Evolutionary conservation across 2,797 vertebrate genomes (phyloP), one percentile per base, ranked within the genome.

Genomic region (Rachycentron canadum): DNA sequence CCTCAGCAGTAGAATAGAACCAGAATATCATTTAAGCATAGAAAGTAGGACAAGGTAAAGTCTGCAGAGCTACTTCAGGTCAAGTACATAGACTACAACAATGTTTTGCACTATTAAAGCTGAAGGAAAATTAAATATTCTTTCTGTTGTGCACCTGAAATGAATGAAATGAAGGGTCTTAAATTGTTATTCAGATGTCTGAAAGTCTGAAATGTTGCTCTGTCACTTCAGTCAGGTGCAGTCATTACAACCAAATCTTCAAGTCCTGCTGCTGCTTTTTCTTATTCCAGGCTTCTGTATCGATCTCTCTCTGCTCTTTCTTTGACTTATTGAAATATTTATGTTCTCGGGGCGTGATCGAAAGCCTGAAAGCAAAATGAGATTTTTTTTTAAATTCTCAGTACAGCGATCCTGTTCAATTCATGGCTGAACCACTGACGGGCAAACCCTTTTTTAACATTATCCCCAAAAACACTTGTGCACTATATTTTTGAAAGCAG

Each of bases 291-390:
- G 8, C 9, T 60, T 53, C n/a, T 26, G 52, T n/a, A 68, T 68
- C 7, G 23, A 67, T 66, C 61, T 40, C 19, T 19, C 2, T 50
- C 50, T 23, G n/a, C 47, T 72, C 17, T 68, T 28, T 14, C 59
- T 70, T 55, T 38, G 60, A n/a, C 61, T 38, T 52, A 17, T 25
- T 74, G 47, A 82, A 79, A 79, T 70, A 79, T 70, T 69, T n/a
- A 72, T 72, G 23, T 17, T 69, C 28, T 57, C 1, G 26, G 28
- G 19, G 56, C 53, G 26, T 41, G 26, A 76, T 69, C 10, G 4
- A 40, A 73, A 75, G 55, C 28, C 34, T 45, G 32, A 56, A 21
- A 12, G 23, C 59, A 61, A 26, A 64, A 45, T 57, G 7, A 49
- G 11, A 16, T 25, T 55, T 47, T 61, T 50, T 36, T 63, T 60